phyloP scores from a whole-genome alignment of 2,888 invertebrate genomes.

The Choristoneura rosaceana region DNA sequence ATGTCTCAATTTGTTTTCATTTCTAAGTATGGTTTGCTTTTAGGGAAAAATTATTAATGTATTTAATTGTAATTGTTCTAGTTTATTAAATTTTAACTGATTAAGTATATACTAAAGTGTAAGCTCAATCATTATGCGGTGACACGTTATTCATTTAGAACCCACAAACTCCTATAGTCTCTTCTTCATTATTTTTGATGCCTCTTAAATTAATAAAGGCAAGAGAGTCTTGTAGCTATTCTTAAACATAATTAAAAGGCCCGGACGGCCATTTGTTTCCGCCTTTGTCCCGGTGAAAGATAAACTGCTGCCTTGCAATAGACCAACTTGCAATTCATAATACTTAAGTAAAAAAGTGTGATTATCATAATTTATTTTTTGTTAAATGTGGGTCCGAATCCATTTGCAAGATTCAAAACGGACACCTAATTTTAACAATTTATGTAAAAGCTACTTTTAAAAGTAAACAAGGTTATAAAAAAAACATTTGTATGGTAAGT shows the following conservation, averaged over 20 bases:
- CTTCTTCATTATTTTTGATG: not conserved
- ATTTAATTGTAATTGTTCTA: not conserved
- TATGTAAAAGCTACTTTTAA: too few species aligned
- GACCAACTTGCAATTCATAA: not conserved
- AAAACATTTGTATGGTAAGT: too few species aligned
- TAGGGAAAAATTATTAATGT: not conserved
- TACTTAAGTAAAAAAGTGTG: not conserved
- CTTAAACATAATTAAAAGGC: conserved; percentile 49
- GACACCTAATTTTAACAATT: too few species aligned
- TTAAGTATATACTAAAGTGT: not conserved
- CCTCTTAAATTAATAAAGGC: conserved; percentile 41
- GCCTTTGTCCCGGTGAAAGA: conserved; percentile 47
- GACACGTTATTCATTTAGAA: not conserved
- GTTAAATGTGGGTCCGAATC: too few species aligned
- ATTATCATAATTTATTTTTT: not conserved
- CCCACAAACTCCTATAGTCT: not conserved
- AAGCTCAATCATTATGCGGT: not conserved
- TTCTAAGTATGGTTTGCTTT: conserved; percentile 6
- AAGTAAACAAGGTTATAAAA: too few species aligned
- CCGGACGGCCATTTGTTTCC: conserved; percentile 51
- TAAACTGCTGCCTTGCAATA: not conserved
- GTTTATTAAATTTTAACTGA: too few species aligned
- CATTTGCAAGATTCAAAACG: too few species aligned
- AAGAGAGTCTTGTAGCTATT: conserved; percentile 43
- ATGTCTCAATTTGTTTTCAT: conserved; percentile 38